Evolutionary conservation across 2,113 vertebrate genomes (phyloP), one percentile per base, ranked within the genome.

Genomic region (Eurystomus gularis): DNA sequence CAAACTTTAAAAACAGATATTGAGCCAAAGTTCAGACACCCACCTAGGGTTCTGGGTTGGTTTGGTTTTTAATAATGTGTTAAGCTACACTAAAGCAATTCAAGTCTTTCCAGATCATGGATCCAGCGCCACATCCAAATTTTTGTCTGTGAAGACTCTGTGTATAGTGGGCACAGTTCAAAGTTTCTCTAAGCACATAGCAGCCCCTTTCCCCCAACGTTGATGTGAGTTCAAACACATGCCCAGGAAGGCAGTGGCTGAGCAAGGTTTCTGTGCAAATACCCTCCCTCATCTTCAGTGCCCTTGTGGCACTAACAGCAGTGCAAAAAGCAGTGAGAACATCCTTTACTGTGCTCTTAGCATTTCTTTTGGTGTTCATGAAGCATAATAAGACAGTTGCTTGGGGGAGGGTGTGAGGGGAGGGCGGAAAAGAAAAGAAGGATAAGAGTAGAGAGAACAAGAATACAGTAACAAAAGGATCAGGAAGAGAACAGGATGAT

Each of bases 181-280:
- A 39, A 44, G 83, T 16, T 55, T 58, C 72, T 46, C 4, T 3
- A 24, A 4, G 1, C 6, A 17, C 10, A n/a, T 3, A 42, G 3
- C 17, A 17, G 8, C 5, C 26, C 11, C 9, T 9, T 52, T 29
- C 46, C 69, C 68, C 18, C n/a, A 62, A 23, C 35, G 28, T 2
- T 17, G 25, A 10, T 0, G 0, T 10, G 10, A 72, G 44, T 29
- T 54, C 62, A 78, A 72, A 3, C 42, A 42, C 17, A 17, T 6
- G 61, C 23, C 48, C 78, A 86, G 62, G 71, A 94, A 64, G 2
- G 13, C 8, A 18, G 62, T 2, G 21, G 40, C 71, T 73, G 52
- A 83, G 90, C 35, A 48, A 51, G 33, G 29, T 26, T 17, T 57
- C 42, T 52, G 52, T 42, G n/a, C 10, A 17, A 29, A 55, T 40